Conservation (phyloP, 92 coral and sea anemone genomes). For the Palythoa heliodiscus region DNA sequence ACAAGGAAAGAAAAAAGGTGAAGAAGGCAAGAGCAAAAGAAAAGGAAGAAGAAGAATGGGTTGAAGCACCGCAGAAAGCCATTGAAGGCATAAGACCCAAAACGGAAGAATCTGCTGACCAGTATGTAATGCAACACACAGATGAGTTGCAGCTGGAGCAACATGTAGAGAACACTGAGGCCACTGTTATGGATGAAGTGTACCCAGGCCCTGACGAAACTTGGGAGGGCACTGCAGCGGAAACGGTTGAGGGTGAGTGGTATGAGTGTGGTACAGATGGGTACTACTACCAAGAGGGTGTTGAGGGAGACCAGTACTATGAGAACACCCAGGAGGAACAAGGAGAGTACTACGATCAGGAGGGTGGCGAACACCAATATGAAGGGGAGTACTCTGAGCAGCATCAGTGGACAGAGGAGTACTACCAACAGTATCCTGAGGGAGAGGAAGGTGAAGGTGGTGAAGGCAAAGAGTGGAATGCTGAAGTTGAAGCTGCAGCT, state of each 20-base stretch:
- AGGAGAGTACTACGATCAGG: conserved; percentile 43
- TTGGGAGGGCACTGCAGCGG: conserved; percentile 9
- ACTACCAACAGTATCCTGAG: conserved; percentile 29
- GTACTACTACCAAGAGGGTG: conserved; percentile 21
- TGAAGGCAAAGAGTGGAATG: conserved; percentile 53
- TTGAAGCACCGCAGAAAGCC: conserved; percentile 36
- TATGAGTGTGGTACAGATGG: conserved; percentile 35
- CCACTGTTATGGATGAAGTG: not conserved
- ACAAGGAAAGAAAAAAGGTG: conserved; percentile 62
- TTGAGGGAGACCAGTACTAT: conserved; percentile 16
- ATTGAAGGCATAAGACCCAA: not conserved
- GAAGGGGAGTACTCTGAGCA: conserved; percentile 52
- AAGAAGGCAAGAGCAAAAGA: conserved; percentile 49
- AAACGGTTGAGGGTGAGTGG: conserved; percentile 20
- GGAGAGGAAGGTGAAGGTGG: conserved; percentile 51
- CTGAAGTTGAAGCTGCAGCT: conserved; percentile 42
- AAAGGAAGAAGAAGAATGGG: conserved; percentile 52
- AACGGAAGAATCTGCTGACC: conserved; percentile 6
- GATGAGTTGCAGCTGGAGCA: conserved; percentile 3
- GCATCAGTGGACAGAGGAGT: conserved; percentile 36
- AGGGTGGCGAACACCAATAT: conserved; percentile 30
- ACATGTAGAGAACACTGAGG: not conserved
- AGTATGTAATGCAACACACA: not conserved
- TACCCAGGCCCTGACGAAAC: conserved; percentile 2
- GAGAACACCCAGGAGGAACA: conserved; percentile 22